phyloP scores from a whole-genome alignment of 2,113 vertebrate genomes.

The Neodon shergylaensis region DNA sequence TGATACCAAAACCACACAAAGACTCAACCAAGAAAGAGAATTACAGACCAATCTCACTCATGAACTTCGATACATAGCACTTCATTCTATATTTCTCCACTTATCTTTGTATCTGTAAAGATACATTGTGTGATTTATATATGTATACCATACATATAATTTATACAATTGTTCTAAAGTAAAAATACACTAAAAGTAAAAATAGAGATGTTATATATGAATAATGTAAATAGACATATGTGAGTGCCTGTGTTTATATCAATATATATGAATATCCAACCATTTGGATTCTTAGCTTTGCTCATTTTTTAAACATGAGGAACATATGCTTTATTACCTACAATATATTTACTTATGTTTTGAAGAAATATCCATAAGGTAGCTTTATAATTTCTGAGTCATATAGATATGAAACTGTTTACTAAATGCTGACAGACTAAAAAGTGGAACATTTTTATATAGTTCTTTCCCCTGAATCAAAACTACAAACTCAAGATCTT shows the following conservation, averaged over 20 bases:
- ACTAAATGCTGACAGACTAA: not conserved
- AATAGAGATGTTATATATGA: not conserved
- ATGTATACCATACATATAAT: no score
- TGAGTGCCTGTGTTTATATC: not conserved
- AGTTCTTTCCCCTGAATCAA: no score
- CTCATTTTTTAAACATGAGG: not conserved
- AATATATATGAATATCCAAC: not conserved
- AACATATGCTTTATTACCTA: rapidly evolving
- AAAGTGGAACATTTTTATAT: not conserved
- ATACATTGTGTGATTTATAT: no score
- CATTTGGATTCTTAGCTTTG: not conserved
- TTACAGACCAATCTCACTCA: no score
- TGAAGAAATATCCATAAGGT: not conserved
- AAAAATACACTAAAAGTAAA: not conserved
- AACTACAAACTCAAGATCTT: not conserved
- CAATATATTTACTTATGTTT: not conserved
- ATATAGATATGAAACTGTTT: not conserved
- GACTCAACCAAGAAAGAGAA: no score
- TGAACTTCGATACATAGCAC: not conserved
- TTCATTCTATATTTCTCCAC: not conserved
- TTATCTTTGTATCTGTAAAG: not conserved
- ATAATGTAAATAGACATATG: not conserved
- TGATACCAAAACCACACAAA: no score
- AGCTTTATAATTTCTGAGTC: not conserved
- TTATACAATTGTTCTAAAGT: no score